Percentiles rank a stretch among this genome's conserved stretches.
These are phyloP conservation scores for Zalophus californianus DNA, from an alignment of 2,797 vertebrate genomes.

Conservation along the genomic window DNA sequence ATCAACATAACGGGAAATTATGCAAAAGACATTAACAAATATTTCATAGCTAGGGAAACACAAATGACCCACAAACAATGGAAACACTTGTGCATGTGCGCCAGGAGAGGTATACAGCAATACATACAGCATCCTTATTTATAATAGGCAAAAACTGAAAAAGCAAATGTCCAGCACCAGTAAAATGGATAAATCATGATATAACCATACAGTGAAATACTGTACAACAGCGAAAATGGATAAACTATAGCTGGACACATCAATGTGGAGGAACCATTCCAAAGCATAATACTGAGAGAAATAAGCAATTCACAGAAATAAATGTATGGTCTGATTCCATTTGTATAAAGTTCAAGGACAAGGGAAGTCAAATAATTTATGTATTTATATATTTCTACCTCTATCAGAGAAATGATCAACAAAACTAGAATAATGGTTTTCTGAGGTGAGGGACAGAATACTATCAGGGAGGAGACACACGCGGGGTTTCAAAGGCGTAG, in stretches of 20 bases:
- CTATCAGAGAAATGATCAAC: slow-evolving; percentile 14
- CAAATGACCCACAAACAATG: not conserved
- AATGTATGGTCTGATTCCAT: not conserved
- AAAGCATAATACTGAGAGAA: not conserved
- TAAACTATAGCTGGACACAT: not conserved
- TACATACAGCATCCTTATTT: slow-evolving; percentile 19
- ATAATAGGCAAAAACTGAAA: not conserved
- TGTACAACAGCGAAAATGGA: not conserved
- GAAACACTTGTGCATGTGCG: not conserved
- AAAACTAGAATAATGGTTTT: slow-evolving; percentile 2
- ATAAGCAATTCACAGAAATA: not conserved
- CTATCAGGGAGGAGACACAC: not conserved
- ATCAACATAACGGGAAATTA: not conserved
- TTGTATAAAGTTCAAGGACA: slow-evolving; percentile 37
- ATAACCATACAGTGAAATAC: not conserved
- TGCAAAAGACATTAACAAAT: slow-evolving; percentile 21
- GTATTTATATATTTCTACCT: not conserved
- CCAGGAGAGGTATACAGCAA: not conserved
- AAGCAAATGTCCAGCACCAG: not conserved
- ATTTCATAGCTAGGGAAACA: slow-evolving; percentile 3
- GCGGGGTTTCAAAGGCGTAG: not conserved
- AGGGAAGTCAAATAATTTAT: slow-evolving; percentile 21
- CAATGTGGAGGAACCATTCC: not conserved
- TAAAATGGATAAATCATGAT: slow-evolving; percentile 20
- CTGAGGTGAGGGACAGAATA: not conserved